These are phyloP conservation scores for Sthenelais limicola DNA, from an alignment of 2,888 invertebrate genomes.

Conservation along the genomic window DNA sequence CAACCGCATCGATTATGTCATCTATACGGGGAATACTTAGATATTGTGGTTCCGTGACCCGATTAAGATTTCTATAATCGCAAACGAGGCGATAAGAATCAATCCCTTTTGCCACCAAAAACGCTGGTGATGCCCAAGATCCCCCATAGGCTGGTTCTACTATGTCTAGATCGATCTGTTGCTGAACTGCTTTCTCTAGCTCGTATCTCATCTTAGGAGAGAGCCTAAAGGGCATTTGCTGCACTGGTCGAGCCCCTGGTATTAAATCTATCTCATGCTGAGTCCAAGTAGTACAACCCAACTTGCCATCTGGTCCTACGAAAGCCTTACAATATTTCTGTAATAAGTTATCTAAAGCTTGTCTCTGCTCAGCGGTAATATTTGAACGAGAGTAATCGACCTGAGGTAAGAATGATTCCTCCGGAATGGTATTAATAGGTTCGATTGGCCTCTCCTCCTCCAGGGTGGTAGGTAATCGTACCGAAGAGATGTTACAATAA, in stretches of 20 bases:
- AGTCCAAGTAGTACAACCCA: background rate
- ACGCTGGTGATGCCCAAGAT: background rate
- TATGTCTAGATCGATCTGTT: background rate
- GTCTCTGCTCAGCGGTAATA: background rate
- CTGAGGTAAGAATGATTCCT: too few species aligned
- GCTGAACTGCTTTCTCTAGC: background rate
- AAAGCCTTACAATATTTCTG: background rate
- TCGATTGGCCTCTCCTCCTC: too few species aligned
- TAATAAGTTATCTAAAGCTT: background rate
- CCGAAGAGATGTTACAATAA: too few species aligned
- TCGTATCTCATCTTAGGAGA: background rate
- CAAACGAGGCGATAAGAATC: background rate
- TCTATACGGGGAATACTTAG: background rate
- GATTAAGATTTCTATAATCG: background rate
- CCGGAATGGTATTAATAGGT: too few species aligned
- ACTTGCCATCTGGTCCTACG: background rate
- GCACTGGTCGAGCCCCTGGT: background rate
- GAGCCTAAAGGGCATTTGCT: background rate
- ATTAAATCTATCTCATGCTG: background rate
- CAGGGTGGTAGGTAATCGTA: too few species aligned
- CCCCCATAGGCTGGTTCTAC: too few species aligned
- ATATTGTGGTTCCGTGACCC: background rate
- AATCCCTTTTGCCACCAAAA: background rate
- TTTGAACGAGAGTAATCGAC: background rate
- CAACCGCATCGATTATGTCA: background rate